Evolutionary conservation across 1,140 invertebrate species (phyloP).

Genomic region (Cheumatopsyche charites): DNA sequence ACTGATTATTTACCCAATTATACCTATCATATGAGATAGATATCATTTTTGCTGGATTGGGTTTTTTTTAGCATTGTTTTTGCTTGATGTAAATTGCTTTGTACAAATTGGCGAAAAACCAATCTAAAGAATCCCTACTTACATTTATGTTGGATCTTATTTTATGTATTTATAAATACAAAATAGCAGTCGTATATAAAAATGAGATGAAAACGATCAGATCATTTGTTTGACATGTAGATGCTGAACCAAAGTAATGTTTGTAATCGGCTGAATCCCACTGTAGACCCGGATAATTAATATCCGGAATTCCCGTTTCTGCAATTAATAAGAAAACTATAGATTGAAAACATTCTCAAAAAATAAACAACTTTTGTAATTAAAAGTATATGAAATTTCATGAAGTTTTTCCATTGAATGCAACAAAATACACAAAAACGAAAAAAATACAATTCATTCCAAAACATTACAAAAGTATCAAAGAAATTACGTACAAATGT

Average conservation of each 20-base stretch:
- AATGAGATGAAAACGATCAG: too few relatives aligned
- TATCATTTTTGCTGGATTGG: too few relatives aligned
- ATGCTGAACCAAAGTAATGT: slow-evolving; percentile 40
- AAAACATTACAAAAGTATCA: background rate
- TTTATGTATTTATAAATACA: too few relatives aligned
- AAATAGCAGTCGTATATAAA: too few relatives aligned
- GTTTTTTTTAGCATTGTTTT: too few relatives aligned
- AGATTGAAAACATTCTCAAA: slow-evolving; percentile 38
- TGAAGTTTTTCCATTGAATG: background rate
- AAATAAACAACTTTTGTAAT: slow-evolving; percentile 42
- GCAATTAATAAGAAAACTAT: slow-evolving; percentile 46
- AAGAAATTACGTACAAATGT: too few relatives aligned
- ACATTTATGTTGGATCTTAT: too few relatives aligned
- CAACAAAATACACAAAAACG: background rate
- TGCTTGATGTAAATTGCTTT: too few relatives aligned
- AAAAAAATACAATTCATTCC: slow-evolving; percentile 7
- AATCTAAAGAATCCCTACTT: too few relatives aligned
- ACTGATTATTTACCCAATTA: too few relatives aligned
- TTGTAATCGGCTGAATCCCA: slow-evolving; percentile 45
- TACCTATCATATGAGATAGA: too few relatives aligned
- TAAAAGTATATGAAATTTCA: background rate
- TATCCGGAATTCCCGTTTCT: slow-evolving; percentile 73
- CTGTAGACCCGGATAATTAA: slow-evolving; percentile 69
- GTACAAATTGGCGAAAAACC: too few relatives aligned
- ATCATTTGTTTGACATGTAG: background rate